These are phyloP conservation scores for Dolichopus griseipennis DNA, from an alignment of 2,888 invertebrate species.

Conservation along the genomic window DNA sequence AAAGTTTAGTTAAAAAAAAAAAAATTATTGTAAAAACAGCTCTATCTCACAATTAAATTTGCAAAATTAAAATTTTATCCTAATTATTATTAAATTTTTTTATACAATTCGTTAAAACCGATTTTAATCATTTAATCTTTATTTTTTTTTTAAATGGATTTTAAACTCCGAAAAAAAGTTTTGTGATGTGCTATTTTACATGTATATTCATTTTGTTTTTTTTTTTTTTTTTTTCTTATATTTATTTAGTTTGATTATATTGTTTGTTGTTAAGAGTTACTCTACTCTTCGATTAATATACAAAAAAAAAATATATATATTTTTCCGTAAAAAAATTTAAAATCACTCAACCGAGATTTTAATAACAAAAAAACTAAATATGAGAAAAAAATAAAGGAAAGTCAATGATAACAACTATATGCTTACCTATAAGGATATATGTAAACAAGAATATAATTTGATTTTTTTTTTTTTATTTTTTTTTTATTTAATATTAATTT, in stretches of 20 bases:
- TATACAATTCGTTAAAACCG: too few relatives aligned
- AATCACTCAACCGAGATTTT: not conserved
- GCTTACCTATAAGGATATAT: not conserved
- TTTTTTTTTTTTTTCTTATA: not conserved
- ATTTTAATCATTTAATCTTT: too few relatives aligned
- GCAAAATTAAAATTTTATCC: too few relatives aligned
- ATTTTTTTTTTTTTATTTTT: too few relatives aligned
- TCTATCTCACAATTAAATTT: too few relatives aligned
- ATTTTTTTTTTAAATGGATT: not conserved
- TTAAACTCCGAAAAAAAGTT: not conserved
- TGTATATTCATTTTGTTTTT: not conserved
- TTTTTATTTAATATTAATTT: too few relatives aligned
- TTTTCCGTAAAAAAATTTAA: constrained; percentile 1
- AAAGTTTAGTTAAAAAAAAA: too few relatives aligned
- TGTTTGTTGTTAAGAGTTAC: not conserved
- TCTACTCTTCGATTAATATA: not conserved
- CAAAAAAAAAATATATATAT: not conserved
- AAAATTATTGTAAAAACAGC: too few relatives aligned
- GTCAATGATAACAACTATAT: not conserved
- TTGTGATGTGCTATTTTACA: not conserved
- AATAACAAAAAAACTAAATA: not conserved
- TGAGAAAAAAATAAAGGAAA: not conserved
- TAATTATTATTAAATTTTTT: too few relatives aligned
- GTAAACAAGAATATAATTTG: not conserved
- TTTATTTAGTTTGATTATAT: not conserved